phyloP scores from a whole-genome alignment of 37 sponge, comb jelly and placozoan genomes.

The Corticium candelabrum region DNA sequence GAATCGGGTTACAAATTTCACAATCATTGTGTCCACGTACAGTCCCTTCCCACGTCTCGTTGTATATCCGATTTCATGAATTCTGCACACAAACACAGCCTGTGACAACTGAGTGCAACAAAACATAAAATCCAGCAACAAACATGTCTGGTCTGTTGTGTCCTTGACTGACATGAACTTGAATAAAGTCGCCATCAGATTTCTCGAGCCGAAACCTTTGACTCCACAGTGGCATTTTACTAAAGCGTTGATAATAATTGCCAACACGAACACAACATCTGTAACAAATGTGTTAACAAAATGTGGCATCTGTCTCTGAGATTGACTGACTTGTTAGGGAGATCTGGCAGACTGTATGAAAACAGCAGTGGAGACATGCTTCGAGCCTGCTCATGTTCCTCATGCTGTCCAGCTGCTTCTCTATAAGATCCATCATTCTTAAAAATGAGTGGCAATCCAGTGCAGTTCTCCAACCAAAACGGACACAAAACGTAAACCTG shows the following conservation, averaged over 20 bases:
- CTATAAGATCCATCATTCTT: constrained; percentile 36
- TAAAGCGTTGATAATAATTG: too few species aligned
- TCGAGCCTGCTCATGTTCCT: constrained; percentile 73
- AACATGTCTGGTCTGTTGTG: neutral
- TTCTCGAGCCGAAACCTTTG: neutral
- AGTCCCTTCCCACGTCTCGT: constrained; percentile 1
- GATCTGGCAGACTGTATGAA: constrained; percentile 44
- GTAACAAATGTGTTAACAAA: too few species aligned
- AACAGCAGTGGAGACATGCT: constrained; percentile 68
- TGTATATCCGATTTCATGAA: constrained; percentile 6
- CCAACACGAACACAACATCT: too few species aligned
- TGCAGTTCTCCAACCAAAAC: constrained; percentile 77
- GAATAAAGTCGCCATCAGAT: neutral
- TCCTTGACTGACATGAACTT: neutral
- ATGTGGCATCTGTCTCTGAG: too few species aligned
- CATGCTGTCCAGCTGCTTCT: constrained; percentile 65
- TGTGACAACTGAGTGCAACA: neutral
- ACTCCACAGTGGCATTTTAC: too few species aligned
- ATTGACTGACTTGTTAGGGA: neutral
- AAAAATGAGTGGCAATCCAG: constrained; percentile 79
- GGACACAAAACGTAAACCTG: constrained; percentile 59
- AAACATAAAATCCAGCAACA: neutral
- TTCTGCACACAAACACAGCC: neutral
- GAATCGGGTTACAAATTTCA: constrained; percentile 69
- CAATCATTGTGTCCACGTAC: constrained; percentile 43